Evolutionary conservation across 1,140 invertebrate species (phyloP).

Genomic region (Mizuhopecten yessoensis): DNA sequence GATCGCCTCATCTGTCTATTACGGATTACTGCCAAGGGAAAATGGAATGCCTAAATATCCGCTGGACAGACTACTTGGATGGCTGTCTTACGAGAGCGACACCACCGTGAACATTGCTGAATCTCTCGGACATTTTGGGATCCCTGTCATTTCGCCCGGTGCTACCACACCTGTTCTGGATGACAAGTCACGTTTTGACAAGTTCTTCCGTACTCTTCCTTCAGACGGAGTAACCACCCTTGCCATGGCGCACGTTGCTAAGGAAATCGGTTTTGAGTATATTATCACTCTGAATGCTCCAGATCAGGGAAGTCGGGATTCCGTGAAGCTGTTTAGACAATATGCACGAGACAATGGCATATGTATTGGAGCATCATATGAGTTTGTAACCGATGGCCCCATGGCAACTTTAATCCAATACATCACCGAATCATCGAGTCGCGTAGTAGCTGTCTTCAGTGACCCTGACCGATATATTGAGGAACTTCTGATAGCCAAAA

Average conservation of each 20-base stretch:
- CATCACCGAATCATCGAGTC: slow-evolving; percentile 70
- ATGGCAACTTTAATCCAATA: slow-evolving; percentile 70
- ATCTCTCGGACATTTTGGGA: slow-evolving; percentile 66
- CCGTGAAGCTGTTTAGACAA: slow-evolving; percentile 68
- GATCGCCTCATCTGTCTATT: slow-evolving; percentile 72
- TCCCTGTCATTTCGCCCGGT: slow-evolving; percentile 75
- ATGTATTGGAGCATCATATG: slow-evolving; percentile 77
- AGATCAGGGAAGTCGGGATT: slow-evolving; percentile 67
- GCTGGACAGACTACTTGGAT: slow-evolving; percentile 65
- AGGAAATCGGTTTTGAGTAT: slow-evolving; percentile 73
- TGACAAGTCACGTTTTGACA: slow-evolving; percentile 89
- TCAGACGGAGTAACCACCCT: slow-evolving; percentile 91
- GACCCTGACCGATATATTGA: slow-evolving; percentile 73
- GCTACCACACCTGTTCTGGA: slow-evolving; percentile 89
- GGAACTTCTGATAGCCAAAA: slow-evolving; percentile 71
- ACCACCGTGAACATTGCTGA: slow-evolving; percentile 71
- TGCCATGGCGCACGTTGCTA: slow-evolving; percentile 85
- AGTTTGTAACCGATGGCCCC: slow-evolving; percentile 78
- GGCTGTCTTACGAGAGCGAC: slow-evolving; percentile 77
- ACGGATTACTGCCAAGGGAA: slow-evolving; percentile 63
- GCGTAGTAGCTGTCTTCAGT: slow-evolving; percentile 79
- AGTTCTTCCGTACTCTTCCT: slow-evolving; percentile 91
- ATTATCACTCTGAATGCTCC: slow-evolving; percentile 78
- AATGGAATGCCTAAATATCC: slow-evolving; percentile 59
- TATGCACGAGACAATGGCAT: slow-evolving; percentile 70